These are phyloP conservation scores for Suillia variegata DNA, from an alignment of 2,888 invertebrate species.

Conservation along the genomic window DNA sequence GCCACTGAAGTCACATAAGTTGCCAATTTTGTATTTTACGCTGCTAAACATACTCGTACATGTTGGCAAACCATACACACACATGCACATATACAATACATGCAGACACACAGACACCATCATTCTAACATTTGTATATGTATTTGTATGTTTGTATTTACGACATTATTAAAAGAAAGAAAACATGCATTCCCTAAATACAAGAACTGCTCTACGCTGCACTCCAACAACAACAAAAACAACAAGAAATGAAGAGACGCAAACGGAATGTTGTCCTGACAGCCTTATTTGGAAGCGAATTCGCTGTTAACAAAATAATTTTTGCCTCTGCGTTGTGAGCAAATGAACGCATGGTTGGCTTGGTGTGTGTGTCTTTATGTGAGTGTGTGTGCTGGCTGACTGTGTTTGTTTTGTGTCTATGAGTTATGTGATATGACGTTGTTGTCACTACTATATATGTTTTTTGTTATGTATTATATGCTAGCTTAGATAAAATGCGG, in stretches of 20 bases:
- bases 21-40: conserved; percentile 19
- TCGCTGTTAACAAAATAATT: background rate
- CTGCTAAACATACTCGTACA: conserved; percentile 14
- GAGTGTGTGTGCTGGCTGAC: conserved; percentile 1
- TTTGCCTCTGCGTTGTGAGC: background rate
- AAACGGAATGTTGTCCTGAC: background rate
- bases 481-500: too few relatives aligned
- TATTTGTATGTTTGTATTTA: background rate
- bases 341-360: conserved; percentile 10
- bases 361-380: conserved; percentile 4
- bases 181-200: background rate
- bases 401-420: too few relatives aligned
- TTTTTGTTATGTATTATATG: too few relatives aligned
- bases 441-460: too few relatives aligned
- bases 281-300: background rate
- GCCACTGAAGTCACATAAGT: conserved; percentile 22
- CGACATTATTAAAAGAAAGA: background rate
- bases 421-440: too few relatives aligned
- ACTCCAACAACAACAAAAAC: too few relatives aligned
- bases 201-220: background rate
- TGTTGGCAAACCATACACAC: background rate
- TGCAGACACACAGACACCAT: background rate
- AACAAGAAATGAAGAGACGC: too few relatives aligned
- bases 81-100: background rate
- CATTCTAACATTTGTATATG: too few relatives aligned